phyloP scores from a whole-genome alignment of 2,113 vertebrate species.

The Carassius gibelio region DNA sequence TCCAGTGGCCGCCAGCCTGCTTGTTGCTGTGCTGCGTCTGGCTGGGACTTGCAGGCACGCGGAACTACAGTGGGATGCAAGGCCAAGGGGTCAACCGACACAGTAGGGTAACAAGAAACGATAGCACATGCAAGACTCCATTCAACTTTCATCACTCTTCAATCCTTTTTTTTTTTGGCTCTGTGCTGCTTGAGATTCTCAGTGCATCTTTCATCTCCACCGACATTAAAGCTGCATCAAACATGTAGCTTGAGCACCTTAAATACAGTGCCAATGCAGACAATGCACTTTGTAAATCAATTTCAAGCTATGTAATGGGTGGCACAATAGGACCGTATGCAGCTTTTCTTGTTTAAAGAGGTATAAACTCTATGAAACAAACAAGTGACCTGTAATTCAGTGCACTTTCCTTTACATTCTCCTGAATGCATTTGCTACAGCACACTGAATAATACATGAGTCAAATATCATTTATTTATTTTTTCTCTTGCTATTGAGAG shows the following conservation, averaged over 20 bases:
- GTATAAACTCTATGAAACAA: conserved; percentile 4
- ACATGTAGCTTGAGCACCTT: conserved; percentile 22
- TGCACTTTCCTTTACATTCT: conserved; percentile 42
- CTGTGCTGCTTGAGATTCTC: neutral
- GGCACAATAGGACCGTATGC: neutral
- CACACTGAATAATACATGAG: conserved; percentile 39
- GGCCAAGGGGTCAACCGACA: conserved; percentile 56
- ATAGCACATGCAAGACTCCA: conserved; percentile 7
- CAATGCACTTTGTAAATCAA: conserved; percentile 28
- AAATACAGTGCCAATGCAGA: conserved; percentile 24
- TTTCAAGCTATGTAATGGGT: conserved; percentile 7
- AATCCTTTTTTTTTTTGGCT: neutral
- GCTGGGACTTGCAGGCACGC: conserved; percentile 73
- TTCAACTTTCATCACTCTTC: neutral
- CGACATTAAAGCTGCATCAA: conserved; percentile 23
- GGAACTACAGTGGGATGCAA: conserved; percentile 69
- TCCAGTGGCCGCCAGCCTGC: conserved; percentile 68
- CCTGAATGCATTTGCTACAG: conserved; percentile 37
- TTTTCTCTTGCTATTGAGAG: conserved; percentile 23
- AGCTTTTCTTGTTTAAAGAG: conserved; percentile 15
- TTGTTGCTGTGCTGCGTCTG: conserved; percentile 63
- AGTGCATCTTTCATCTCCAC: conserved; percentile 3
- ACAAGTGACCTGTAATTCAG: conserved; percentile 21
- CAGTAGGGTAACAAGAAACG: neutral
- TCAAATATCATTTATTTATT: conserved; percentile 48